These are phyloP conservation scores for Chrysaora quinquecirrha DNA, from an alignment of 30 jellyfish, hydroid and myxozoan species.

Conservation along the genomic window DNA sequence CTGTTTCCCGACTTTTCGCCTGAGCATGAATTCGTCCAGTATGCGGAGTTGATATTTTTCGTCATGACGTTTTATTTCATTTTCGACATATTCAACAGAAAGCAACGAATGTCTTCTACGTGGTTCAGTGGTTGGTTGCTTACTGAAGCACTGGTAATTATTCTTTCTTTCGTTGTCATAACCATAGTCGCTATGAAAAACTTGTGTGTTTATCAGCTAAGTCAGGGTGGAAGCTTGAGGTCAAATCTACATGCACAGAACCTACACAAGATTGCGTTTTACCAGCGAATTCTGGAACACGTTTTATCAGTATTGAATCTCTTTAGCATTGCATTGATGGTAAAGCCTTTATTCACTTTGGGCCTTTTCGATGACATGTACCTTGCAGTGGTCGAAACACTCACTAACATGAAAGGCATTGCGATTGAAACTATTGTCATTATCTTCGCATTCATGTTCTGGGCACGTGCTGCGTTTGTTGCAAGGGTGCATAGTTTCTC, in stretches of 20 bases:
- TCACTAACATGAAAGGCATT: conserved; percentile 44
- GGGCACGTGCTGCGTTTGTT: conserved; percentile 69
- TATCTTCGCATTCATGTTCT: conserved; percentile 32
- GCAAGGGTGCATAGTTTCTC: conserved; percentile 37
- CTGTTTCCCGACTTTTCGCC: conserved; percentile 29
- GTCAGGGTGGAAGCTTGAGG: not conserved
- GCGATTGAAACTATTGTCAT: conserved; percentile 49
- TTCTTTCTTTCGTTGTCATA: conserved; percentile 29
- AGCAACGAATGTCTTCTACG: conserved; percentile 42
- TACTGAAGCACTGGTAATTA: conserved; percentile 11
- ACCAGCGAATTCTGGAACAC: conserved; percentile 13
- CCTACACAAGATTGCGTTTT: not conserved
- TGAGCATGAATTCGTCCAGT: not conserved
- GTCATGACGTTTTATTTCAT: conserved; percentile 47
- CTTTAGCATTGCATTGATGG: conserved; percentile 20
- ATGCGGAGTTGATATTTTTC: conserved; percentile 16
- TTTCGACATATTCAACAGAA: conserved; percentile 32
- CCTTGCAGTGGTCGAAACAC: conserved; percentile 35
- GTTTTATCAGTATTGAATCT: conserved; percentile 19
- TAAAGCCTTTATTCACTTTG: conserved; percentile 55
- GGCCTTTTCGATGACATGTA: conserved; percentile 72
- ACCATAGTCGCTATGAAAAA: conserved; percentile 2
- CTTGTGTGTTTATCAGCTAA: conserved; percentile 5
- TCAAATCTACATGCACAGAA: not conserved
- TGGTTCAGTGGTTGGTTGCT: conserved; percentile 62